phyloP scores from a whole-genome alignment of 1,140 invertebrate genomes.

The Sinonovacula constricta region DNA sequence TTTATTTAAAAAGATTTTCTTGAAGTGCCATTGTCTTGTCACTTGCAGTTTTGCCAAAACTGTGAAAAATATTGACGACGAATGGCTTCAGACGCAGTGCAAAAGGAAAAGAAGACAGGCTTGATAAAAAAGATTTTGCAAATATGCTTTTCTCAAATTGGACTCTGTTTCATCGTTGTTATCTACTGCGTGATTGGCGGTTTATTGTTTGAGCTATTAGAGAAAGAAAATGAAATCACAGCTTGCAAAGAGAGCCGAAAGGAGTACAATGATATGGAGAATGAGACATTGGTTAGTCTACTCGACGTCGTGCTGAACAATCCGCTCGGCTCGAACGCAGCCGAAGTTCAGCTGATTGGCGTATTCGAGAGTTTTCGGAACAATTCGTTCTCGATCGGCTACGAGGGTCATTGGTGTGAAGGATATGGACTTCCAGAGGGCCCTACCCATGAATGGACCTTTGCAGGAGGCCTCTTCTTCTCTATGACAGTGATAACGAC shows the following conservation, averaged over 20 bases:
- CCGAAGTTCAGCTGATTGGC: constrained; percentile 54
- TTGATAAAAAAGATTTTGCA: constrained; percentile 90
- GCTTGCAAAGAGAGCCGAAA: constrained; percentile 64
- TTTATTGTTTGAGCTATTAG: constrained; percentile 94
- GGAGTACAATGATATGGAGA: constrained; percentile 68
- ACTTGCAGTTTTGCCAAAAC: too few species aligned
- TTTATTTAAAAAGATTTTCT: too few species aligned
- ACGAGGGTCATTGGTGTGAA: constrained; percentile 67
- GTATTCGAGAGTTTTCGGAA: constrained; percentile 71
- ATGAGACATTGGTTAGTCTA: constrained; percentile 58
- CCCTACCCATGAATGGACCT: constrained; percentile 69
- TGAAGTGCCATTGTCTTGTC: too few species aligned
- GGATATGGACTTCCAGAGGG: constrained; percentile 63
- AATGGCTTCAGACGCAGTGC: too few species aligned
- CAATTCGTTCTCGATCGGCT: constrained; percentile 69
- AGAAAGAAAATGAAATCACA: constrained; percentile 84
- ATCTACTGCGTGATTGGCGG: constrained; percentile 95
- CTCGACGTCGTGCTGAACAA: constrained; percentile 58
- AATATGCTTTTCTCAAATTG: constrained; percentile 96
- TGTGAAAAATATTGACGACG: too few species aligned
- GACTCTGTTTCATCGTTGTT: constrained; percentile 93
- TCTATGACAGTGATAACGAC: constrained; percentile 97
- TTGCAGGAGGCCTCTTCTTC: constrained; percentile 83
- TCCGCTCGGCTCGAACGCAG: constrained; percentile 53
- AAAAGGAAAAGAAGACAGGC: constrained; percentile 56